These are phyloP conservation scores for Cromileptes altivelis DNA, from an alignment of 2,113 vertebrate genomes.

Conservation along the genomic window DNA sequence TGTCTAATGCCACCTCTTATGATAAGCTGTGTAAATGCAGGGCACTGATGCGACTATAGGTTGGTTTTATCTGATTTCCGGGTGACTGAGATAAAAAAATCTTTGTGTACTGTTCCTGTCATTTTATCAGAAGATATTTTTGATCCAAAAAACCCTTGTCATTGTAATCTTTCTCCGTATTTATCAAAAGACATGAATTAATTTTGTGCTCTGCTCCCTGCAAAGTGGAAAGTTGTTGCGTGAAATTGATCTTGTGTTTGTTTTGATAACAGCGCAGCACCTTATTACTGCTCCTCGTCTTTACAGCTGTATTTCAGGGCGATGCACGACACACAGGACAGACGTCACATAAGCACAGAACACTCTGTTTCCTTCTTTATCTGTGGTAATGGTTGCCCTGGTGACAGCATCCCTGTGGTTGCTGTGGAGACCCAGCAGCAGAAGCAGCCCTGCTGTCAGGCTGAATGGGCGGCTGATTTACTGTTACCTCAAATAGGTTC, in stretches of 20 bases:
- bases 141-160: neutral
- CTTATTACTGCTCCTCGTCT: neutral
- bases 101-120: neutral
- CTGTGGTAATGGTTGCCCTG: slow-evolving; percentile 62
- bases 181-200: slow-evolving; percentile 10
- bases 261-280: slow-evolving; percentile 22
- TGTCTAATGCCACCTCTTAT: slow-evolving; percentile 15
- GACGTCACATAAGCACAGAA: slow-evolving; percentile 43
- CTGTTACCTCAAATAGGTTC: slow-evolving; percentile 58
- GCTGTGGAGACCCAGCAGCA: slow-evolving; percentile 65
- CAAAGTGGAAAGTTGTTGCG: neutral
- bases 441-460: slow-evolving; percentile 56
- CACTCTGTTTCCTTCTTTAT: slow-evolving; percentile 57
- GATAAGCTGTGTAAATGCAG: slow-evolving; percentile 32
- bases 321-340: neutral
- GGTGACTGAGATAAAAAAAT: neutral
- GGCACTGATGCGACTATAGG: neutral
- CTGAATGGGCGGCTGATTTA: slow-evolving; percentile 52
- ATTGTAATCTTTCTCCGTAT: neutral
- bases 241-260: slow-evolving; percentile 28
- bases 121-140: slow-evolving; percentile 26
- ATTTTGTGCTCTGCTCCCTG: slow-evolving; percentile 34
- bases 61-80: slow-evolving; percentile 8
- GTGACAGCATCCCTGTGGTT: slow-evolving; percentile 75
- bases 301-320: slow-evolving; percentile 8